Evolutionary conservation across 2,113 vertebrate species (phyloP).

Genomic region (Cercocebus atys): DNA sequence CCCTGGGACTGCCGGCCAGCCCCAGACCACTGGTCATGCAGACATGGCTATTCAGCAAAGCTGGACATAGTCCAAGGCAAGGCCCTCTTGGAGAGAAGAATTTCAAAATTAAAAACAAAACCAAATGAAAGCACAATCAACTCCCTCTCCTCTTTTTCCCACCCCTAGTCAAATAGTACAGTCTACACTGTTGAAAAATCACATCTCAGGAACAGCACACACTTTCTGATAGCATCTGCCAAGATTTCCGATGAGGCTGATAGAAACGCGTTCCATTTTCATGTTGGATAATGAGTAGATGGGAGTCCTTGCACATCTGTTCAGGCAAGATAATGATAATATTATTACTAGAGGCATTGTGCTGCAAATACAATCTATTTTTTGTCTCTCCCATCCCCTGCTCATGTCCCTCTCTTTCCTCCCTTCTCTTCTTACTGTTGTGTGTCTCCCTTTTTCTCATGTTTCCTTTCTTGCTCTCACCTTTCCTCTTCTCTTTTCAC

Average conservation of each 20-base stretch:
- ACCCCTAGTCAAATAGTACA: slow-evolving; percentile 30
- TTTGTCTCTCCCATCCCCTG: neutral
- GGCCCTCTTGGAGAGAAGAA: neutral
- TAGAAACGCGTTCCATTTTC: slow-evolving; percentile 43
- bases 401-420: neutral
- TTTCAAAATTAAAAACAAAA: slow-evolving; percentile 12
- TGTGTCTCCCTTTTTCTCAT: neutral
- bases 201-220: neutral
- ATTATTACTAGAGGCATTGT: neutral
- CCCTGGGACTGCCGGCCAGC: neutral
- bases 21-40: neutral
- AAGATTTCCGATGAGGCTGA: slow-evolving; percentile 2
- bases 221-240: slow-evolving; percentile 53
- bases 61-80: neutral
- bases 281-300: slow-evolving; percentile 31
- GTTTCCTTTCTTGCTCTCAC: neutral
- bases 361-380: neutral
- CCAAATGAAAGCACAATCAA: neutral
- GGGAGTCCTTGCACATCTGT: slow-evolving; percentile 37
- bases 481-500: neutral
- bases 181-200: slow-evolving; percentile 26
- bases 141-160: neutral
- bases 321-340: slow-evolving; percentile 47
- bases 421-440: neutral
- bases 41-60: neutral